Evolutionary conservation across 2,888 invertebrate genomes (phyloP).

Genomic region (Julus scanicus): DNA sequence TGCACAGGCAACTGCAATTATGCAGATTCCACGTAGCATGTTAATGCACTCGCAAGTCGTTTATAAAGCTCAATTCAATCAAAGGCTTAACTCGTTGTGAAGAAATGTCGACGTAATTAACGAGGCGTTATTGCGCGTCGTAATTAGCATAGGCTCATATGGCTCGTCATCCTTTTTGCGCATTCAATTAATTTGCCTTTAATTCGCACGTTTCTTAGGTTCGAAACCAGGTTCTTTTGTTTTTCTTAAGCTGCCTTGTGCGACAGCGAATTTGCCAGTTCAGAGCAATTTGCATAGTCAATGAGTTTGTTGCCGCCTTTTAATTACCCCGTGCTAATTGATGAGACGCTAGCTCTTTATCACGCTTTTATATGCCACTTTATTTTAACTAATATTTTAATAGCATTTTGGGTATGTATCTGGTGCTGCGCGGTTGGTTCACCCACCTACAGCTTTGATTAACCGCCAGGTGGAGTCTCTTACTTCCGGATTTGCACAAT

Average conservation of each 20-base stretch:
- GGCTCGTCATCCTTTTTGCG: background rate
- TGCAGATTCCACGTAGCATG: background rate
- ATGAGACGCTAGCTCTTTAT: background rate
- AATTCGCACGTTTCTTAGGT: background rate
- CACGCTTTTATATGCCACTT: background rate
- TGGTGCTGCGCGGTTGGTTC: no score
- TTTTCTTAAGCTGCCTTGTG: background rate
- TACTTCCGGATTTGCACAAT: no score
- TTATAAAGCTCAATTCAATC: background rate
- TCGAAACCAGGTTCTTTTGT: background rate
- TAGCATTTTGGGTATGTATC: background rate
- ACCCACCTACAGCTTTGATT: background rate
- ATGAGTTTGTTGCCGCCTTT: conserved; percentile 11
- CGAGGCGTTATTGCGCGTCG: conserved; percentile 19
- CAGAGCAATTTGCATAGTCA: conserved; percentile 19
- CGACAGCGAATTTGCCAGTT: background rate
- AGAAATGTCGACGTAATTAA: background rate
- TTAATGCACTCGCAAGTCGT: background rate
- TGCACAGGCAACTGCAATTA: background rate
- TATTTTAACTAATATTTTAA: background rate
- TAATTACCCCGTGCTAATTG: background rate
- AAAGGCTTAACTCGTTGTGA: background rate
- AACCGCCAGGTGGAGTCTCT: background rate
- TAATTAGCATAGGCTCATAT: background rate
- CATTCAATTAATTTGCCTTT: conserved; percentile 7